These are phyloP conservation scores for Elephas maximus DNA, from an alignment of 2,113 vertebrate genomes.

Conservation along the genomic window DNA sequence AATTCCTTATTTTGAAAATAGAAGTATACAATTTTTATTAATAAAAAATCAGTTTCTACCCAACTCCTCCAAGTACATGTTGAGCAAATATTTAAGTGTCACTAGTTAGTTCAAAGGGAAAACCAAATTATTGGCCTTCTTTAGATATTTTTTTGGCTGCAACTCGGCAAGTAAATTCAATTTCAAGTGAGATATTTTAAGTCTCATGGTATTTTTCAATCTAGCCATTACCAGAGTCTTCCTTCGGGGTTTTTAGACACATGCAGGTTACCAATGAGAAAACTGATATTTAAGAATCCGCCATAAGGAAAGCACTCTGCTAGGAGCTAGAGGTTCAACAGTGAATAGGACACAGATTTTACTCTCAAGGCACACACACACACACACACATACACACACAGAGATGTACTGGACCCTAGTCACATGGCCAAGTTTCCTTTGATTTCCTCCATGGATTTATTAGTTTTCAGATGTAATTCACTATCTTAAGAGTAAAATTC, in stretches of 20 bases:
- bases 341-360: not conserved
- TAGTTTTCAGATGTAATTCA: not conserved
- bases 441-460: not conserved
- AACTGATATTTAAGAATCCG: not conserved
- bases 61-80: not conserved
- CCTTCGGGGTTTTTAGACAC: not conserved
- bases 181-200: not conserved
- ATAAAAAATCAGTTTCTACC: not conserved
- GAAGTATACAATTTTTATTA: not conserved
- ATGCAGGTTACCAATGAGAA: not conserved
- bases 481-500: not conserved
- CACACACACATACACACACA: not conserved
- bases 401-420: not conserved
- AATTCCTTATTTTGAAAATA: conserved; percentile 39
- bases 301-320: not conserved
- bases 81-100: not conserved
- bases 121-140: not conserved
- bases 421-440: not conserved
- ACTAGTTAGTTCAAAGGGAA: not conserved
- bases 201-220: not conserved
- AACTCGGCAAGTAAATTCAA: not conserved
- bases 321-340: not conserved
- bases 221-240: not conserved
- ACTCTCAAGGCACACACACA: not conserved
- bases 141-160: not conserved